Evolutionary conservation across 2,113 vertebrate genomes (phyloP).

Genomic region (Lathamus discolor): DNA sequence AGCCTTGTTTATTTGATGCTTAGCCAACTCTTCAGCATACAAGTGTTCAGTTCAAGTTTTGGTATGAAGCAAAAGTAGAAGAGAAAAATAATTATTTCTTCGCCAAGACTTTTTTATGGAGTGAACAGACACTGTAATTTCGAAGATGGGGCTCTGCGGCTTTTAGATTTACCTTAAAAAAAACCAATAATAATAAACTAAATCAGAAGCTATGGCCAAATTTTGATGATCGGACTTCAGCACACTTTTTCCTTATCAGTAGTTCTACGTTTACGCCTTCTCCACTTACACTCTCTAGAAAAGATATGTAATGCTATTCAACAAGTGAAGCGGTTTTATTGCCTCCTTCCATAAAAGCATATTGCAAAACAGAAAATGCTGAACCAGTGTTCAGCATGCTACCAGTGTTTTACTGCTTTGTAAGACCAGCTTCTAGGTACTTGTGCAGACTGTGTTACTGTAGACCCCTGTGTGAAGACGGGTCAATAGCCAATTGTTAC

Average conservation of each 20-base stretch:
- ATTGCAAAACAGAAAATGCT: background rate
- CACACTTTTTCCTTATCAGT: background rate
- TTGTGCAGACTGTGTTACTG: background rate
- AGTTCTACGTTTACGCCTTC: background rate
- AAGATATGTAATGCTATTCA: background rate
- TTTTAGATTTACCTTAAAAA: background rate
- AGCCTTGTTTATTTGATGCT: background rate
- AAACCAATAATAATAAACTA: background rate
- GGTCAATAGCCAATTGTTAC: background rate
- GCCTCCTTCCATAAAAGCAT: background rate
- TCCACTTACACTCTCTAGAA: background rate
- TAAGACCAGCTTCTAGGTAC: background rate
- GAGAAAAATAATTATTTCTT: background rate
- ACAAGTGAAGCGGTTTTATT: background rate
- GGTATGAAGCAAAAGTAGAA: background rate
- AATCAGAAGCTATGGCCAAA: background rate
- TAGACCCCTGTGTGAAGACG: background rate
- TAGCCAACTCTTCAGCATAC: background rate
- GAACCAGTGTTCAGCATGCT: background rate
- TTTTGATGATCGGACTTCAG: background rate
- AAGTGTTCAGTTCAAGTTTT: background rate
- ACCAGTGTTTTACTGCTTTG: background rate
- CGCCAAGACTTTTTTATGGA: background rate
- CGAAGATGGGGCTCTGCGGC: background rate
- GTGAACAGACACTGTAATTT: background rate